phyloP scores from a whole-genome alignment of 2,888 invertebrate species.

The Drosophila histrio region DNA sequence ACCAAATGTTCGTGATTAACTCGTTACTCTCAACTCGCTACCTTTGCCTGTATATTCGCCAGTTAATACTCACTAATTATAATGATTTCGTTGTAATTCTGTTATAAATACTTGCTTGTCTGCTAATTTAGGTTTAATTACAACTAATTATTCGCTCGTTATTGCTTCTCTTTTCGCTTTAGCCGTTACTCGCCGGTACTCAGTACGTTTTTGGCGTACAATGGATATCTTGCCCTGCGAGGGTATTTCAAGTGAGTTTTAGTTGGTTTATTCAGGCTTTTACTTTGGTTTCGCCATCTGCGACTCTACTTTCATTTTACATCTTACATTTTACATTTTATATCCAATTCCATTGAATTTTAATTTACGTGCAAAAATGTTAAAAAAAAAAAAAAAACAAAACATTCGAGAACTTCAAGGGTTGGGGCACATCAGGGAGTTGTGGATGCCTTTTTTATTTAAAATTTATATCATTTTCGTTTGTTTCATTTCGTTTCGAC shows the following conservation, averaged over 20 bases:
- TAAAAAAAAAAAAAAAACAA: conserved; percentile 7
- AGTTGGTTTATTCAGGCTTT: not conserved
- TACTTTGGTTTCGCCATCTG: conserved; percentile 4
- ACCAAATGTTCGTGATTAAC: not conserved
- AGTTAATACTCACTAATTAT: not conserved
- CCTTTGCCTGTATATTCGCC: not conserved
- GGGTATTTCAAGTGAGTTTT: not conserved
- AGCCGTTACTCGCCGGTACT: not conserved
- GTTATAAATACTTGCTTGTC: not conserved
- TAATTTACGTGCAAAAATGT: conserved; percentile 44
- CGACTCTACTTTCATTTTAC: conserved; percentile 10
- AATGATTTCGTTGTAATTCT: not conserved
- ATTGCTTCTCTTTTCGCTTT: not conserved
- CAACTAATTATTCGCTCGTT: not conserved
- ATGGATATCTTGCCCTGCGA: not conserved
- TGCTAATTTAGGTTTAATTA: conserved; percentile 3
- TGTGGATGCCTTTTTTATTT: conserved; percentile 35
- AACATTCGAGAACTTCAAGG: not conserved
- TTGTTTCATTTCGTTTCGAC: conserved; percentile 5
- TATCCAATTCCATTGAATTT: conserved; percentile 51
- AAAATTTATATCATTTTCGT: conserved; percentile 39
- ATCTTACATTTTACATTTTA: conserved; percentile 32
- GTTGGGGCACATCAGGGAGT: conserved; percentile 3
- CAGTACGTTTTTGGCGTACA: not conserved
- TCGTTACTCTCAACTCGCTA: not conserved